phyloP scores from a whole-genome alignment of 2,797 vertebrate genomes.

The Intellagama lesueurii region DNA sequence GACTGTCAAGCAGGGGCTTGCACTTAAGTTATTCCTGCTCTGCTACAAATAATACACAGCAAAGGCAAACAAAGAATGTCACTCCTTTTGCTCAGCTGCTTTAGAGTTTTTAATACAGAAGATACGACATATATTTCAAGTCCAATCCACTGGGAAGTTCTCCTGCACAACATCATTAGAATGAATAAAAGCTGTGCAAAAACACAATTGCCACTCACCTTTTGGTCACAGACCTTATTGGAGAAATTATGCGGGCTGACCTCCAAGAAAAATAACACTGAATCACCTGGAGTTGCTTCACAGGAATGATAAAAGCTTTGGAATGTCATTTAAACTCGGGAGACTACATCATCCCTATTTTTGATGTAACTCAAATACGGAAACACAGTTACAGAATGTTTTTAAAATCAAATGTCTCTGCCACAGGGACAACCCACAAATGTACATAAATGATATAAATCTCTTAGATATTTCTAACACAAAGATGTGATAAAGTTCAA shows the following conservation, averaged over 20 bases:
- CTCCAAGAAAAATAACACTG: not conserved
- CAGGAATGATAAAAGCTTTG: no score
- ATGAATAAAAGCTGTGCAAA: not conserved
- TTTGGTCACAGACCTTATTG: not conserved
- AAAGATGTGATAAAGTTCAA: no score
- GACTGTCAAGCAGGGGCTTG: conserved; percentile 41
- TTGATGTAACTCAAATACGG: no score
- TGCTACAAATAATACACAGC: conserved; percentile 39
- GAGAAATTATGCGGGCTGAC: not conserved
- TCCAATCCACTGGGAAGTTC: not conserved
- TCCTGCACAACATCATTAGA: not conserved
- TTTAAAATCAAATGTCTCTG: no score
- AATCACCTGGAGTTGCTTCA: no score
- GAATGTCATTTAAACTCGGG: no score
- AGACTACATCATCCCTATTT: no score
- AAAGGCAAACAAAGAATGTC: not conserved
- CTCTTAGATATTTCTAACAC: no score
- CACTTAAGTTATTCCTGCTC: conserved; percentile 21
- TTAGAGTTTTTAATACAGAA: not conserved
- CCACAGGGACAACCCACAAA: no score
- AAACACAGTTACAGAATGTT: no score
- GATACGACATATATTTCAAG: not conserved
- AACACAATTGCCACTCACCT: not conserved
- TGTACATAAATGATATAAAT: no score
- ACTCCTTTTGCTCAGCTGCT: not conserved